Conservation (phyloP, 1,140 invertebrate genomes). For the Lerema accius region DNA sequence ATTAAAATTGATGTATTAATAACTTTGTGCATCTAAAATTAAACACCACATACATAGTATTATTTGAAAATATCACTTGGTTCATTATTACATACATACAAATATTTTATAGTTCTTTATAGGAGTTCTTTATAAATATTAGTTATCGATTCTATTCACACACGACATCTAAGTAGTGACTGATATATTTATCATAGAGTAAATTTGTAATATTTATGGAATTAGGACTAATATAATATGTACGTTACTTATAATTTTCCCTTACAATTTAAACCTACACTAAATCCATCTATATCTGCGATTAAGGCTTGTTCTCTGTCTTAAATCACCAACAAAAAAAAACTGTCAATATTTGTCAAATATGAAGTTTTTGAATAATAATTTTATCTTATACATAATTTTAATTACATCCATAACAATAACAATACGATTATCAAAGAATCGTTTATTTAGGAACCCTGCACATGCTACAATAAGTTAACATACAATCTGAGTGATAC, state of each 20-base stretch:
- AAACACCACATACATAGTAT: conserved; percentile 37
- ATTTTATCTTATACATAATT: conserved; percentile 19
- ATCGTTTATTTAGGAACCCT: conserved; percentile 28
- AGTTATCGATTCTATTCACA: conserved; percentile 24
- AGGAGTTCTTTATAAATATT: conserved; percentile 23
- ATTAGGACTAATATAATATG: conserved; percentile 14
- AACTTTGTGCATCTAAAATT: conserved; percentile 29
- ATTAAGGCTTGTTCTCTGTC: conserved; percentile 13
- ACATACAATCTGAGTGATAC: neutral
- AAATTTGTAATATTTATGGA: conserved; percentile 20
- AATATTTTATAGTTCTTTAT: conserved; percentile 19
- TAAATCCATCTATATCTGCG: conserved; percentile 16
- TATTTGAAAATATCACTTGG: conserved; percentile 34
- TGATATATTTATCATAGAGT: conserved; percentile 27
- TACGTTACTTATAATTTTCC: neutral
- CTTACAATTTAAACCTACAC: conserved; percentile 10
- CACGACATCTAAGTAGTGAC: conserved; percentile 15
- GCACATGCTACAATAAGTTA: conserved; percentile 10
- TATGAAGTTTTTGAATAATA: conserved; percentile 11
- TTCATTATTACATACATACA: conserved; percentile 20
- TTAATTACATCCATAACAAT: conserved; percentile 35
- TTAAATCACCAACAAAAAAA: conserved; percentile 6
- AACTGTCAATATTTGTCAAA: conserved; percentile 11
- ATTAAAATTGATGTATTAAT: conserved; percentile 28
- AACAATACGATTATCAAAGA: conserved; percentile 23